A percentile compares a stretch with the other conserved stretches of the same genome.
phyloP scores from a whole-genome alignment of 2,113 vertebrate species.

The Pollimyrus isidori region DNA sequence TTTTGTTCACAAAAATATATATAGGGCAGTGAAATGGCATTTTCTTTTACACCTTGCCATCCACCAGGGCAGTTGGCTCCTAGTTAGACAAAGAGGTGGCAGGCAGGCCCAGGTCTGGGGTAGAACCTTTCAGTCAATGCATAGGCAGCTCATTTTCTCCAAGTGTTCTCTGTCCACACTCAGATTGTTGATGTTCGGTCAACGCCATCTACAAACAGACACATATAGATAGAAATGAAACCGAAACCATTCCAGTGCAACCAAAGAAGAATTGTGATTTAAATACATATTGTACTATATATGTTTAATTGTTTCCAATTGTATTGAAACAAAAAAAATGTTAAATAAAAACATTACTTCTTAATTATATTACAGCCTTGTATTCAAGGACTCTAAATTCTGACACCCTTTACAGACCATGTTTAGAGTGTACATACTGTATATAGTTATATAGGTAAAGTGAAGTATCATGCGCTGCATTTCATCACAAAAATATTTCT shows the following conservation, averaged over 20 bases:
- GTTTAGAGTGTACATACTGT: neutral
- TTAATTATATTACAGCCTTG: neutral
- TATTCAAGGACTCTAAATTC: neutral
- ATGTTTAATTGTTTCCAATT: neutral
- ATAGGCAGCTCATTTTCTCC: slow-evolving; percentile 59
- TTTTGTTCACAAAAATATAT: slow-evolving; percentile 23
- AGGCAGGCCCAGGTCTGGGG: slow-evolving; percentile 36
- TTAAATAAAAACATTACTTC: neutral
- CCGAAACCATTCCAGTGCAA: neutral
- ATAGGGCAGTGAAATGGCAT: slow-evolving; percentile 33
- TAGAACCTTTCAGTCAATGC: slow-evolving; percentile 32
- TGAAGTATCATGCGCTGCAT: neutral
- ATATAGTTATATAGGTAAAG: neutral
- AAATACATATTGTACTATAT: neutral
- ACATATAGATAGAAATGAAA: neutral
- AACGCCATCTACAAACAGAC: slow-evolving; percentile 69
- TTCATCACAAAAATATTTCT: neutral
- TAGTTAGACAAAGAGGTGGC: slow-evolving; percentile 10
- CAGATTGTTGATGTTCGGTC: slow-evolving; percentile 95
- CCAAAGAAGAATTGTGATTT: neutral
- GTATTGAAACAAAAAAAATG: neutral
- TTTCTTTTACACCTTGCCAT: slow-evolving; percentile 36
- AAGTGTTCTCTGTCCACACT: slow-evolving; percentile 58
- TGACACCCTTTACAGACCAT: neutral
- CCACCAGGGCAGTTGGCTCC: slow-evolving; percentile 44